Base-by-base conservation (phyloP, 2,888 invertebrate genomes). In the Microctonus hyperodae region DNA sequence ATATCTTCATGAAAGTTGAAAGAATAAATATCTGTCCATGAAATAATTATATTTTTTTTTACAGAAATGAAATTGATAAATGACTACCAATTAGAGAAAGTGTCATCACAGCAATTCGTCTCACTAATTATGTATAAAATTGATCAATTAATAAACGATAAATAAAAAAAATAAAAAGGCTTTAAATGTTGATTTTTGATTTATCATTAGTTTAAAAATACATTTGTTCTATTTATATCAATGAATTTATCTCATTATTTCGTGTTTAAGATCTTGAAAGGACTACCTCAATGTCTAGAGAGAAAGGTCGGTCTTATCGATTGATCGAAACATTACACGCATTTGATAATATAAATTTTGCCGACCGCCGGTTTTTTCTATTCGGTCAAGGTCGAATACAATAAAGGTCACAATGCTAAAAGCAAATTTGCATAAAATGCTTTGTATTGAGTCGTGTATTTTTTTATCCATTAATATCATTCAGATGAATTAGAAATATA, bases 371-470 rank as follows among this genome's bases (percentile, higher is more conserved):
- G 44, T 44, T 67, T 62, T 69, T 62, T 64, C 37, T 67, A 70
- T 68, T 68, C 65, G 71, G 69, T 71, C 71, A 72, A 73, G 72
- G 72, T 67, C 61, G 66, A 59, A 31, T 50, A 63, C 57, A 65
- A 25, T 11, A 51, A 59, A 53, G 31, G 35, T 55, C 33, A 59
- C 44, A 37, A 48, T 10, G 28, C 2, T n/a, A 20, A 20, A n/a
- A 6, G 20, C 23, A 51, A 57, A 67, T 68, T 57, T 51, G 50
- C 50, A 53, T 44, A 61, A 40, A 33, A 62, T 58, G 44, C 53
- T 59, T 31, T 20, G n/a, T 16, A 44, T 44, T 16, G 16, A 20
- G 3, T 16, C 16, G 7, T 16, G 16, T 9, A 44, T 16, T 44
- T 16, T 20, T 16, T 44, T 6, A 7, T n/a, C 44, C 6, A 44